Conservation (phyloP, 2,113 vertebrate species). For the Amphiprion ocellaris region DNA sequence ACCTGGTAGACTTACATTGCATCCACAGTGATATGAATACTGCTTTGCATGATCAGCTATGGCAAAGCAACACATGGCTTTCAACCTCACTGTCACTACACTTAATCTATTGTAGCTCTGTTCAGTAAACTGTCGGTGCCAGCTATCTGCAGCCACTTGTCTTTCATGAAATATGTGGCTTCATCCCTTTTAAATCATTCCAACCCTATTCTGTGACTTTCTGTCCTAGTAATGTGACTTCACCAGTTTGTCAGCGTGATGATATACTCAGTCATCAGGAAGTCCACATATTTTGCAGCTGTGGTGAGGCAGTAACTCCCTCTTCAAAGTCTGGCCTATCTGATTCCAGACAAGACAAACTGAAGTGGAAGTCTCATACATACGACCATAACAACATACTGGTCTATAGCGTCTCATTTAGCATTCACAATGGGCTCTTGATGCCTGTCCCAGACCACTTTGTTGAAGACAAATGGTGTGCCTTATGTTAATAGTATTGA, state of each 20-base stretch:
- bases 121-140: neutral
- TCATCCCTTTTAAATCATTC: no score
- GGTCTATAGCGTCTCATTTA: constrained; percentile 31
- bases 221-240: no score
- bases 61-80: no score
- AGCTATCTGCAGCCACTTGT: neutral
- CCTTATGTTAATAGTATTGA: constrained; percentile 56
- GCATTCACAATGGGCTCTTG: constrained; percentile 37
- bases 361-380: neutral
- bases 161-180: neutral
- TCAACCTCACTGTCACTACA: no score
- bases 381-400: constrained; percentile 29
- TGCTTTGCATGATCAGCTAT: no score
- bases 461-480: constrained; percentile 46
- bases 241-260: no score
- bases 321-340: neutral
- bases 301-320: constrained; percentile 1
- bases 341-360: neutral
- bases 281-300: neutral
- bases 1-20: no score
- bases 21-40: no score
- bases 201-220: no score
- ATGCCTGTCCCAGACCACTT: constrained; percentile 63
- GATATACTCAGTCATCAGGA: no score
- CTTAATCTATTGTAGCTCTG: neutral